Evolutionary conservation across 35 echinoderm and acorn worm genomes (phyloP).

Genomic region (Diadema setosum): DNA sequence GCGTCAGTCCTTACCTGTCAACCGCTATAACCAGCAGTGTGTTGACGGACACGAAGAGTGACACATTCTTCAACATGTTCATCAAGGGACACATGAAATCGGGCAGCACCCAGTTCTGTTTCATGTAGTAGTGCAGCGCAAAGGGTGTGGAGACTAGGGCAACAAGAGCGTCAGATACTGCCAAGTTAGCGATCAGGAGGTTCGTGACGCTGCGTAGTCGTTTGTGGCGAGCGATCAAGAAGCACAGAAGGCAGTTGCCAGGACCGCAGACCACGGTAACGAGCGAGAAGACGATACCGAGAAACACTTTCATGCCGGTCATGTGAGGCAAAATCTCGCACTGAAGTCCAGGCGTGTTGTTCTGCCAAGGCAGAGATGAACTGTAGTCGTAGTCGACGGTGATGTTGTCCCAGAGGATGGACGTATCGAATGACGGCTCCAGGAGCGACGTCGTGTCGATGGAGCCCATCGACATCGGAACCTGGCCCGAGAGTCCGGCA

Average conservation of each 20-base stretch:
- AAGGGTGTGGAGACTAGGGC: constrained; percentile 74
- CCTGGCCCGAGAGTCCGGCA: neutral
- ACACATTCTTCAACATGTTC: constrained; percentile 74
- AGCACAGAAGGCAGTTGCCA: constrained; percentile 77
- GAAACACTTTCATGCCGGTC: constrained; percentile 22
- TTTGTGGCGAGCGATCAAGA: constrained; percentile 58
- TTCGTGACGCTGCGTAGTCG: constrained; percentile 91
- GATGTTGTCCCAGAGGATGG: neutral
- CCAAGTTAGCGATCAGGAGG: constrained; percentile 87
- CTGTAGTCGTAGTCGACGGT: neutral
- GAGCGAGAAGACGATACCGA: constrained; percentile 45
- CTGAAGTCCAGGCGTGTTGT: neutral
- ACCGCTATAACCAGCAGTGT: constrained; percentile 89
- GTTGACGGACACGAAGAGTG: constrained; percentile 93
- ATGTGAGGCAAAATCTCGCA: constrained; percentile 35
- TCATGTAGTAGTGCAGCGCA: constrained; percentile 63
- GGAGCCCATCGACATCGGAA: neutral
- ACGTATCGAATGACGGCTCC: neutral
- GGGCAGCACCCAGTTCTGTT: constrained; percentile 82
- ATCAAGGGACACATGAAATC: constrained; percentile 68
- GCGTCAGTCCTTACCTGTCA: constrained; percentile 78
- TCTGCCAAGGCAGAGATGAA: neutral
- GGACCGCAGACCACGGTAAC: constrained; percentile 79
- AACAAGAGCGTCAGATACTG: constrained; percentile 80
- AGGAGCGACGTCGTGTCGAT: neutral